These are phyloP conservation scores for Mionectes macconnelli DNA, from an alignment of 2,113 vertebrate genomes.

Conservation along the genomic window DNA sequence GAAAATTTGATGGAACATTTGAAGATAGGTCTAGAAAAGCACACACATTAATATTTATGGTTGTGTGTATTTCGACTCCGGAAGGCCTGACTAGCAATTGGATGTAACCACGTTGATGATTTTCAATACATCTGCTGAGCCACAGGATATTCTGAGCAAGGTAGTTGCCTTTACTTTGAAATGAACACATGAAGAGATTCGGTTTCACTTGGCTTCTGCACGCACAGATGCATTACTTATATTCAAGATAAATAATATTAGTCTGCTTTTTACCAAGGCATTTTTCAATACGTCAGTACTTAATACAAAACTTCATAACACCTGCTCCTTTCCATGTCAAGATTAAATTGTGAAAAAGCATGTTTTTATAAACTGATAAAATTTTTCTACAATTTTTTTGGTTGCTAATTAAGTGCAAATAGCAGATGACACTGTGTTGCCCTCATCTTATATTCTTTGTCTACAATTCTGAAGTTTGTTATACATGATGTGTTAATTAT, in stretches of 20 bases:
- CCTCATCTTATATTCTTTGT: neutral
- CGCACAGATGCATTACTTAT: neutral
- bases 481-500: neutral
- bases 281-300: neutral
- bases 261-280: neutral
- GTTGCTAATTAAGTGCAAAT: slow-evolving; percentile 4
- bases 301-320: neutral
- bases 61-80: neutral
- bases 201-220: neutral
- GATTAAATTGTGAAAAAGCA: neutral
- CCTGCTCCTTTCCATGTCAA: neutral
- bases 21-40: slow-evolving; percentile 23
- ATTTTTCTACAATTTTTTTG: neutral
- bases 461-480: neutral
- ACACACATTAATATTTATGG: slow-evolving; percentile 34
- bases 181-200: neutral
- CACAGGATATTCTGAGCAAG: slow-evolving; percentile 28
- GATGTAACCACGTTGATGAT: neutral
- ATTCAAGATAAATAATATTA: neutral
- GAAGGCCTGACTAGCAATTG: neutral
- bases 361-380: neutral
- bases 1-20: slow-evolving; percentile 17
- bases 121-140: slow-evolving; percentile 25
- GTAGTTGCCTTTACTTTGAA: slow-evolving; percentile 12
- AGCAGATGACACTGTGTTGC: neutral